phyloP scores from a whole-genome alignment of 2,113 vertebrate genomes.

The Furnarius figulus region DNA sequence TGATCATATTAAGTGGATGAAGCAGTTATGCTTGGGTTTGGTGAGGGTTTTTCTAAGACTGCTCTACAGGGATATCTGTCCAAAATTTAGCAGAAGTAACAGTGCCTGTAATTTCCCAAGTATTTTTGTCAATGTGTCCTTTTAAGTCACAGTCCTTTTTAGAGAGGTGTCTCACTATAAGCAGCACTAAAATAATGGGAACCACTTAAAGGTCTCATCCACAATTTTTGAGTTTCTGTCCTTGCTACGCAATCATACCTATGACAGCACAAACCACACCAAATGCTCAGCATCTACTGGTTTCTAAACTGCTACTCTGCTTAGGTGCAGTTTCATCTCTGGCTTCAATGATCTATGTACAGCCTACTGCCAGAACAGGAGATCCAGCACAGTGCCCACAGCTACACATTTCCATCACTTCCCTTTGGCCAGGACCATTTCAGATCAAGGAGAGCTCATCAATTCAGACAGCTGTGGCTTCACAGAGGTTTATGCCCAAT shows the following conservation, averaged over 20 bases:
- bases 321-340: background rate
- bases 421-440: background rate
- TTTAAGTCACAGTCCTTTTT: background rate
- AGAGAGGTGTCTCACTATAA: background rate
- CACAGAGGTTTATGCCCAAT: background rate
- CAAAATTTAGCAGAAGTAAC: slow-evolving; percentile 22
- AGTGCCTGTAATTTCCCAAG: background rate
- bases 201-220: background rate
- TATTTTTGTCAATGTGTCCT: background rate
- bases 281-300: background rate
- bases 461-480: background rate
- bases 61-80: background rate
- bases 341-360: background rate
- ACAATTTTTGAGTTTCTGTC: background rate
- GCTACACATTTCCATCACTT: background rate
- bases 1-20: background rate
- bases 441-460: background rate
- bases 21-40: background rate
- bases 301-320: background rate
- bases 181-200: background rate
- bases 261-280: background rate
- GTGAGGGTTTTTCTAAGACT: background rate
- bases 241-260: background rate
- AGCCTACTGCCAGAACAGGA: background rate
- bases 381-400: background rate